phyloP scores from a whole-genome alignment of 2,113 vertebrate genomes.

The Copsychus sechellarum region DNA sequence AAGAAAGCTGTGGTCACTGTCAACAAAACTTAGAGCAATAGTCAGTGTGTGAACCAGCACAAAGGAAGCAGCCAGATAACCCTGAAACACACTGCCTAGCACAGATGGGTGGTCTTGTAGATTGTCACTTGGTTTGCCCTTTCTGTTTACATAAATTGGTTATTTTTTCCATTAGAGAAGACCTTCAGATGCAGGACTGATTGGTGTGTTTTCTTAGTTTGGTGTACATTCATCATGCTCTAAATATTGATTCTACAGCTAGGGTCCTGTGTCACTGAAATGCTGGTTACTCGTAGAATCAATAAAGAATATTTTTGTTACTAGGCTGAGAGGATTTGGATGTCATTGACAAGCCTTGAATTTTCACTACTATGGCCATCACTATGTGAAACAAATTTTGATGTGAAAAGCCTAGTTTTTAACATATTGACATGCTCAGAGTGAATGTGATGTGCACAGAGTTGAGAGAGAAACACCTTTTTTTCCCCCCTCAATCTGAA shows the following conservation, averaged over 20 bases:
- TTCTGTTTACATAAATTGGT: slow-evolving; percentile 55
- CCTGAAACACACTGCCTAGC: neutral
- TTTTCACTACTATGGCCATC: neutral
- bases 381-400: neutral
- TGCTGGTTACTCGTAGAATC: neutral
- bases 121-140: slow-evolving; percentile 28
- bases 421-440: neutral
- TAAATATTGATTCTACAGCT: slow-evolving; percentile 48
- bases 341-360: neutral
- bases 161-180: slow-evolving; percentile 55
- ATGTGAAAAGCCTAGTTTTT: neutral
- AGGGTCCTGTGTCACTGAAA: neutral
- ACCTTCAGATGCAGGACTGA: slow-evolving; percentile 9
- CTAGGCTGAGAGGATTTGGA: neutral
- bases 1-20: slow-evolving; percentile 28
- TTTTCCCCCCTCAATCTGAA: neutral
- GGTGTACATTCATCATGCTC: slow-evolving; percentile 8
- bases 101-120: slow-evolving; percentile 58
- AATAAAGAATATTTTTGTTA: neutral
- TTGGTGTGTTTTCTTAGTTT: slow-evolving; percentile 53
- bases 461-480: neutral
- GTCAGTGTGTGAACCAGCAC: neutral
- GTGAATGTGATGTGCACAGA: neutral
- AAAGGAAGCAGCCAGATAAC: slow-evolving; percentile 52
- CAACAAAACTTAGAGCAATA: slow-evolving; percentile 31